These are phyloP conservation scores for Pachyuromys duprasi DNA, from an alignment of 2,797 vertebrate species.

Conservation along the genomic window DNA sequence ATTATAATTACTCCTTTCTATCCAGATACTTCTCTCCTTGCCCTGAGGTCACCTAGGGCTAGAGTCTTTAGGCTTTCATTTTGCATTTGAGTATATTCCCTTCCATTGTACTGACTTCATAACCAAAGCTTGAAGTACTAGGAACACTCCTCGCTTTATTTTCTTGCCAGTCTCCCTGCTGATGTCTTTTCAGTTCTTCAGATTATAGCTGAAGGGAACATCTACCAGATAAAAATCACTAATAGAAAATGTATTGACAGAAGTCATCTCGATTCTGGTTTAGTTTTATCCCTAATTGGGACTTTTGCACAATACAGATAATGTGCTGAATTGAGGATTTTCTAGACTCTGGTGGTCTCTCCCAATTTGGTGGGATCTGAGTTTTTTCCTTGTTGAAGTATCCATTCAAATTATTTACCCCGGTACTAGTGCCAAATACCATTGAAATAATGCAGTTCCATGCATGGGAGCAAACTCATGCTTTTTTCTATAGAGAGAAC, in stretches of 20 bases:
- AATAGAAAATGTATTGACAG: conserved; percentile 14
- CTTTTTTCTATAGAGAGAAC: not conserved
- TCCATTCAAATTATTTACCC: not conserved
- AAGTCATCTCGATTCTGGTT: conserved; percentile 18
- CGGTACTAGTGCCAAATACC: not conserved
- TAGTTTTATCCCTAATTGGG: not conserved
- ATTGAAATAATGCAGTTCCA: not conserved
- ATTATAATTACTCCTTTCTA: not conserved
- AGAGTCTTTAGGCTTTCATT: not conserved
- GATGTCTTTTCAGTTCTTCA: conserved; percentile 57
- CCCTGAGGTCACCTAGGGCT: not conserved
- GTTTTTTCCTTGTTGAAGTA: not conserved
- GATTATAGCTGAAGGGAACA: conserved; percentile 27
- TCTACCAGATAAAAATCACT: conserved; percentile 53
- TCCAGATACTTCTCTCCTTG: not conserved
- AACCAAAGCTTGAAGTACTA: not conserved
- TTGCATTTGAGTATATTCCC: not conserved
- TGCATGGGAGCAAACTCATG: not conserved
- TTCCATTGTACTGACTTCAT: not conserved
- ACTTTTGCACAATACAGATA: not conserved
- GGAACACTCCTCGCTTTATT: not conserved
- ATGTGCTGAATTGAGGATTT: not conserved
- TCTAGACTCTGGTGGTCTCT: not conserved
- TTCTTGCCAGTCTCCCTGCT: not conserved
- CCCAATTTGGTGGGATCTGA: not conserved